phyloP scores from a whole-genome alignment of 2,797 vertebrate species.

The Malacoraja senta region DNA sequence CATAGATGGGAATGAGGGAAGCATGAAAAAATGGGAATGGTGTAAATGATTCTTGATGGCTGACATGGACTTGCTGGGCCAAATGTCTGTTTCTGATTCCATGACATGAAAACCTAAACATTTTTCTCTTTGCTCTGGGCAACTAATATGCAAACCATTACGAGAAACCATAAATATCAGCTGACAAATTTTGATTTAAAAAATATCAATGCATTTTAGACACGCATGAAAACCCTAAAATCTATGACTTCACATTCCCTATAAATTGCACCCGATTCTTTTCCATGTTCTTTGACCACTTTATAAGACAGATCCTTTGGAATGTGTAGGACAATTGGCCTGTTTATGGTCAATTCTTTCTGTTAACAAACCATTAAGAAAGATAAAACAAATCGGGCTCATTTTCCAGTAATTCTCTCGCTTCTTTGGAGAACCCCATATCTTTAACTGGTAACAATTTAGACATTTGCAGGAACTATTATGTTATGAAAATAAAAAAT shows the following conservation, averaged over 20 bases:
- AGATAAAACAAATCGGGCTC: neutral
- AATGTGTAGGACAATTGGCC: neutral
- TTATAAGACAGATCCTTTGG: neutral
- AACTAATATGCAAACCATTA: neutral
- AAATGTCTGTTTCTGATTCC: no score
- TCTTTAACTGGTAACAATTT: neutral
- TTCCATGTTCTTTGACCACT: neutral
- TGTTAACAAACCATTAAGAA: neutral
- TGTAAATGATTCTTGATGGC: no score
- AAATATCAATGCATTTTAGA: neutral
- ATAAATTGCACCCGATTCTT: neutral
- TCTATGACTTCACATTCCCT: neutral
- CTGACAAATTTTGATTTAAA: neutral
- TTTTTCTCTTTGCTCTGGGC: neutral
- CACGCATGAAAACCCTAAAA: neutral
- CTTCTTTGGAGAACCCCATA: neutral
- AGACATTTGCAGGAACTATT: neutral
- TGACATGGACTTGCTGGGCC: no score
- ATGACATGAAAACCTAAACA: neutral
- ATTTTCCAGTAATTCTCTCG: neutral
- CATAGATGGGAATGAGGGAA: no score
- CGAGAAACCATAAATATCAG: neutral
- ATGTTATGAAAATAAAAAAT: neutral
- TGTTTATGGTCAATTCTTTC: neutral
- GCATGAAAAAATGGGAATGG: no score